Evolutionary conservation across 2,888 invertebrate genomes (phyloP).

Genomic region (Aproaerema taeniolella): DNA sequence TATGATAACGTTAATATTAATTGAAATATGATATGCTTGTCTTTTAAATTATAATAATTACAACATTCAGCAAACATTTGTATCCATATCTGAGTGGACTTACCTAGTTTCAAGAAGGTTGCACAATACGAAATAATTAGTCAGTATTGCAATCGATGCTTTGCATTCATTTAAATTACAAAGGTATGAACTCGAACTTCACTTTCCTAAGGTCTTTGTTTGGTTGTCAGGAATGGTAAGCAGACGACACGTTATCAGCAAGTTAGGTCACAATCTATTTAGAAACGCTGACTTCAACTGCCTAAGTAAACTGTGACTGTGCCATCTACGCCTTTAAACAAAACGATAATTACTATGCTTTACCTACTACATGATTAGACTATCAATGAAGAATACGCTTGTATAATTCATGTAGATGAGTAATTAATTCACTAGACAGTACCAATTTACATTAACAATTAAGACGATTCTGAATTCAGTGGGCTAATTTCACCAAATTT

Average conservation of each 20-base stretch:
- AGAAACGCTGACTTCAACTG: constrained; percentile 38
- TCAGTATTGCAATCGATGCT: background rate
- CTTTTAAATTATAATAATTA: background rate
- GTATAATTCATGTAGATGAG: too few species aligned
- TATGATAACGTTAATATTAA: too few species aligned
- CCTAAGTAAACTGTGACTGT: constrained; percentile 29
- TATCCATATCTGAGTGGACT: background rate
- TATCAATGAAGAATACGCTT: too few species aligned
- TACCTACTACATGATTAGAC: too few species aligned
- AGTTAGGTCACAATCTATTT: constrained; percentile 28
- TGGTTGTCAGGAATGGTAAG: too few species aligned
- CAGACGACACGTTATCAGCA: constrained; percentile 24
- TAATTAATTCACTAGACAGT: too few species aligned
- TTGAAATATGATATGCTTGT: constrained; percentile 5
- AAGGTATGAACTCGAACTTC: too few species aligned
- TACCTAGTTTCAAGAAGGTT: background rate
- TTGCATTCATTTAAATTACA: constrained; percentile 1
- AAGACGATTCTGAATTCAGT: background rate
- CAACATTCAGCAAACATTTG: background rate
- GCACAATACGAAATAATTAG: constrained; percentile 1
- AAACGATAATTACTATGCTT: too few species aligned
- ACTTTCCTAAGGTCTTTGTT: too few species aligned
- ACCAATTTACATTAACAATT: too few species aligned
- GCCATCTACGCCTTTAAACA: constrained; percentile 11
- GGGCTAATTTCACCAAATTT: constrained; percentile 3